These are phyloP conservation scores for Melieria picta DNA, from an alignment of 2,888 invertebrate species.

Conservation along the genomic window DNA sequence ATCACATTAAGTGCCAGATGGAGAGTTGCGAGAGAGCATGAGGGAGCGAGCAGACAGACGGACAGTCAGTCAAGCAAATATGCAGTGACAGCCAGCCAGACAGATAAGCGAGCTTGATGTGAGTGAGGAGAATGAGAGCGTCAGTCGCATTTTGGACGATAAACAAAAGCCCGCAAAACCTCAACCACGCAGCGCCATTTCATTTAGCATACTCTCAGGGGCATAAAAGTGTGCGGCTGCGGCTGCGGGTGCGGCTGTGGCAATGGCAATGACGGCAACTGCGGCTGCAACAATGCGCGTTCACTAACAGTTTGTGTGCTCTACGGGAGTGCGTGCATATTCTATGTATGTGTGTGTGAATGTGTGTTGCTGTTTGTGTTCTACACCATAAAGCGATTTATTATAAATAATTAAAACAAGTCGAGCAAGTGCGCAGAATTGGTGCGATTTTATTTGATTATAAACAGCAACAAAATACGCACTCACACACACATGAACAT, in stretches of 20 bases:
- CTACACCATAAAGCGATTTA: conserved; percentile 19
- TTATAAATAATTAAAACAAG: conserved; percentile 25
- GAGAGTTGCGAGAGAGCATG: background rate
- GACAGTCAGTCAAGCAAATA: background rate
- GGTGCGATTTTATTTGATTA: conserved; percentile 1
- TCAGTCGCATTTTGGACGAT: background rate
- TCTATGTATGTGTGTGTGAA: background rate
- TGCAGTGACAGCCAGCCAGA: conserved; percentile 16
- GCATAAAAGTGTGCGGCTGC: background rate
- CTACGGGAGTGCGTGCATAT: background rate
- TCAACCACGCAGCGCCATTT: conserved; percentile 1
- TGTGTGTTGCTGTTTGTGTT: conserved; percentile 4
- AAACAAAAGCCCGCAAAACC: background rate
- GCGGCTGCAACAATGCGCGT: background rate
- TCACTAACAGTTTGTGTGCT: background rate
- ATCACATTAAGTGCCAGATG: background rate
- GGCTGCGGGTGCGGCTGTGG: too few relatives aligned
- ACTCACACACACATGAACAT: background rate
- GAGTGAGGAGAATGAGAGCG: background rate
- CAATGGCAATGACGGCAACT: background rate
- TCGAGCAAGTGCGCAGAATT: background rate
- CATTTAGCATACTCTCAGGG: conserved; percentile 13
- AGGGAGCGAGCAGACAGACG: background rate
- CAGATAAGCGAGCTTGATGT: conserved; percentile 12
- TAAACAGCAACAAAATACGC: background rate